A percentile compares a stretch with the other conserved stretches of the same genome.
phyloP scores from a whole-genome alignment of 2,888 invertebrate species.

The Drosophila ustulata region DNA sequence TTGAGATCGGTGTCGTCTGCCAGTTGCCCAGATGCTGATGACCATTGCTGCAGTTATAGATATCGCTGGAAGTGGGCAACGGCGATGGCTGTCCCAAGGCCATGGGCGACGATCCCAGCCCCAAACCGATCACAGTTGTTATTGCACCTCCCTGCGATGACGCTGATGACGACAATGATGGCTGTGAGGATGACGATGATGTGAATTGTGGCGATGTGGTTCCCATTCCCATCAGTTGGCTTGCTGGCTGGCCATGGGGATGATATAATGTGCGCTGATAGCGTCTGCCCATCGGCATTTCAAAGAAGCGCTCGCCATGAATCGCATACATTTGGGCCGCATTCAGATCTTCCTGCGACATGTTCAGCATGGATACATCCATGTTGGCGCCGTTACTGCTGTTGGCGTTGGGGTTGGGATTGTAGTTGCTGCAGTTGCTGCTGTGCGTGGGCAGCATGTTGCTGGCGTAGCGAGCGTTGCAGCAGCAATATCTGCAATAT shows the following conservation, averaged over 20 bases:
- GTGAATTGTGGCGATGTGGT: too few relatives aligned
- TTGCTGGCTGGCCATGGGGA: neutral
- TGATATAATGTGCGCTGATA: constrained; percentile 21
- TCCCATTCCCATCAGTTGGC: neutral
- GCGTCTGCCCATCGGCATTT: constrained; percentile 47
- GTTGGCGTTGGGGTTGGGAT: too few relatives aligned
- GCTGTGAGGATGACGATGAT: too few relatives aligned
- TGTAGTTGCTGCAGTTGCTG: neutral
- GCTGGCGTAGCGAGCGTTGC: constrained; percentile 3
- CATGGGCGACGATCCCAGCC: neutral
- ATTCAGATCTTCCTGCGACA: constrained; percentile 39
- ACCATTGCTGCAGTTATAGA: neutral
- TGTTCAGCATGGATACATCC: constrained; percentile 19
- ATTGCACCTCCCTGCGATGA: neutral
- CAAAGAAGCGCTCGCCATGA: constrained; percentile 49
- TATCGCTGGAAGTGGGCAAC: neutral
- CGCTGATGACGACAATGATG: too few relatives aligned
- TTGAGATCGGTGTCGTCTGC: constrained; percentile 3
- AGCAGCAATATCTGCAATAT: constrained; percentile 25
- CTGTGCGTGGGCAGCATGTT: neutral
- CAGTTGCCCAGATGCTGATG: constrained; percentile 7
- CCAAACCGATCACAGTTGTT: neutral
- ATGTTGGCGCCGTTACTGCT: constrained; percentile 8
- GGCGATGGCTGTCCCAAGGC: neutral
- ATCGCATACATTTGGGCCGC: constrained; percentile 53